Evolutionary conservation across 1,140 invertebrate species (phyloP).

Genomic region (Spodoptera litura): DNA sequence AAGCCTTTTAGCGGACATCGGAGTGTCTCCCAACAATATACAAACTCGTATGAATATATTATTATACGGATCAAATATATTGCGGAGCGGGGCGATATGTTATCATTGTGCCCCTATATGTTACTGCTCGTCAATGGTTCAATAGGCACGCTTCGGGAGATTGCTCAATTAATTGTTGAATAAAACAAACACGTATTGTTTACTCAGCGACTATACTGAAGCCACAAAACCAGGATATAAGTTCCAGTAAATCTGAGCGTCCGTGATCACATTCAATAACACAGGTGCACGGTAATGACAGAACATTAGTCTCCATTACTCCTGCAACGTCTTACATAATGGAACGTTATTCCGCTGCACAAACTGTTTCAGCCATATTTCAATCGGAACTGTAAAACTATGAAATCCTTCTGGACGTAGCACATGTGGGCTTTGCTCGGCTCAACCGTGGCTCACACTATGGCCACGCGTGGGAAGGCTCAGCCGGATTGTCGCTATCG

Average conservation of each 20-base stretch:
- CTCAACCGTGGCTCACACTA: neutral
- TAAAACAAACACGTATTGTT: no score
- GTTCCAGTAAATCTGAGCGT: neutral
- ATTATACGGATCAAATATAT: neutral
- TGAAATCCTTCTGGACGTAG: conserved; percentile 15
- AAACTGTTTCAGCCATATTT: conserved; percentile 26
- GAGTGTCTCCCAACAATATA: neutral
- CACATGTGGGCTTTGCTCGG: conserved; percentile 4
- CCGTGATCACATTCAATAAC: conserved; percentile 4
- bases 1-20: conserved; percentile 21
- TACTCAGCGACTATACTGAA: no score
- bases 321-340: conserved; percentile 19
- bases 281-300: neutral
- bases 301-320: conserved; percentile 9
- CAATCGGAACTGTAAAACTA: conserved; percentile 15
- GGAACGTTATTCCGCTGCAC: conserved; percentile 21
- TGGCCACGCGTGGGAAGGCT: conserved; percentile 12
- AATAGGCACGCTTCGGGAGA: no score
- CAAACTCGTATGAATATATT: neutral
- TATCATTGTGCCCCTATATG: neutral
- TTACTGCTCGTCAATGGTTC: no score
- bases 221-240: neutral
- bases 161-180: no score
- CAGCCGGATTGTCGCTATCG: conserved; percentile 20
- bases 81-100: neutral